Evolutionary conservation across 2,113 vertebrate species (phyloP).

Genomic region (Cathartes aura): DNA sequence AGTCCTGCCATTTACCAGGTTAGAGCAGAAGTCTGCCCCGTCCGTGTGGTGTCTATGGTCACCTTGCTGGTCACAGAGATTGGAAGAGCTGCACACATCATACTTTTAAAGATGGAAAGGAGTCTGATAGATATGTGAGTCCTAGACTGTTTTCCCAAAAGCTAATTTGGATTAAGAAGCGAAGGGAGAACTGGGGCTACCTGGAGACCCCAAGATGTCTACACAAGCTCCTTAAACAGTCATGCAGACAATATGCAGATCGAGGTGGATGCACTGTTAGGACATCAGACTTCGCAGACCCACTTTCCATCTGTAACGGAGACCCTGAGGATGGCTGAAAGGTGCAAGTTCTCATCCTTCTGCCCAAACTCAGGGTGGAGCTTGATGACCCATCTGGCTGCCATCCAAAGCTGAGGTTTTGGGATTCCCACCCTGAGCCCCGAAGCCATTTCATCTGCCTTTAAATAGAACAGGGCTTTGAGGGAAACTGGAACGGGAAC

Average conservation of each 20-base stretch:
- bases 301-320: not conserved
- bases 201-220: not conserved
- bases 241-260: not conserved
- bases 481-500: conserved; percentile 50
- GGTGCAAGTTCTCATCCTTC: not conserved
- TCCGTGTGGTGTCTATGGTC: fast-evolving
- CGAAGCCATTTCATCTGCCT: not conserved
- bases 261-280: fast-evolving
- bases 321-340: not conserved
- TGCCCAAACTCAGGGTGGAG: not conserved
- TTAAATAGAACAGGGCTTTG: conserved; percentile 28
- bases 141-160: not conserved
- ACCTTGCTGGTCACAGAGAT: not conserved
- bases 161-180: not conserved
- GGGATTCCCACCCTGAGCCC: not conserved
- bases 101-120: not conserved
- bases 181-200: not conserved
- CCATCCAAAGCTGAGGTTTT: not conserved
- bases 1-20: not conserved
- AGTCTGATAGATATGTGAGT: not conserved
- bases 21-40: not conserved
- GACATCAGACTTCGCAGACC: not conserved
- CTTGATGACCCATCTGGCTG: not conserved
- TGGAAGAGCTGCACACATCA: not conserved
- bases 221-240: not conserved